phyloP scores from a whole-genome alignment of 2,888 invertebrate species.

The Oxycera nigricornis region DNA sequence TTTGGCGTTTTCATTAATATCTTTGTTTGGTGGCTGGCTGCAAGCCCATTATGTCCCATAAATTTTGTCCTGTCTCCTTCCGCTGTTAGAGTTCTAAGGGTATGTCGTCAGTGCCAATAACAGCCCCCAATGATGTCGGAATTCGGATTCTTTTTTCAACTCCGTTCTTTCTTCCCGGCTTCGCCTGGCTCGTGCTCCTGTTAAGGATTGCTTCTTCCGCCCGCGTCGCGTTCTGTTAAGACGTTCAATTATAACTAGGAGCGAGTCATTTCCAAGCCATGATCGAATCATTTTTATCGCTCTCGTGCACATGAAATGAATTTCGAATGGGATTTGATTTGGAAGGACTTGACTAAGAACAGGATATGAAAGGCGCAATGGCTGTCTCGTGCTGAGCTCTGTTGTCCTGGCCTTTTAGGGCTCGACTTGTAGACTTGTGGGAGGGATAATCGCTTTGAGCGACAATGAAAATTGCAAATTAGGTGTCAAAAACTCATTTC shows the following conservation, averaged over 20 bases:
- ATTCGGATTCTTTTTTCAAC: background rate
- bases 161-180: background rate
- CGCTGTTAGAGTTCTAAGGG: background rate
- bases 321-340: constrained; percentile 19
- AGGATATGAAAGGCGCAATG: background rate
- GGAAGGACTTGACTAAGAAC: background rate
- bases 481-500: constrained; percentile 34
- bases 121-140: constrained; percentile 27
- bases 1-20: constrained; percentile 23
- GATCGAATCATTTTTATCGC: constrained; percentile 38
- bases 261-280: constrained; percentile 14
- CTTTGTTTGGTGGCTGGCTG: background rate
- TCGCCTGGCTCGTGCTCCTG: background rate
- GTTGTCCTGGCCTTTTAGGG: background rate
- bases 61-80: constrained; percentile 13
- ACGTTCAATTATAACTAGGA: constrained; percentile 5
- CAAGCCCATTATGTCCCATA: constrained; percentile 13
- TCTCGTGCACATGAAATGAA: constrained; percentile 30
- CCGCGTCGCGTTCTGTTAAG: background rate
- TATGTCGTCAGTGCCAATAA: constrained; percentile 32
- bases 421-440: background rate
- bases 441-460: constrained; percentile 11
- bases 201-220: background rate
- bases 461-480: constrained; percentile 26
- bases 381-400: background rate